These are phyloP conservation scores for Silvanus unidentatus DNA, from an alignment of 2,888 invertebrate species.

Conservation along the genomic window DNA sequence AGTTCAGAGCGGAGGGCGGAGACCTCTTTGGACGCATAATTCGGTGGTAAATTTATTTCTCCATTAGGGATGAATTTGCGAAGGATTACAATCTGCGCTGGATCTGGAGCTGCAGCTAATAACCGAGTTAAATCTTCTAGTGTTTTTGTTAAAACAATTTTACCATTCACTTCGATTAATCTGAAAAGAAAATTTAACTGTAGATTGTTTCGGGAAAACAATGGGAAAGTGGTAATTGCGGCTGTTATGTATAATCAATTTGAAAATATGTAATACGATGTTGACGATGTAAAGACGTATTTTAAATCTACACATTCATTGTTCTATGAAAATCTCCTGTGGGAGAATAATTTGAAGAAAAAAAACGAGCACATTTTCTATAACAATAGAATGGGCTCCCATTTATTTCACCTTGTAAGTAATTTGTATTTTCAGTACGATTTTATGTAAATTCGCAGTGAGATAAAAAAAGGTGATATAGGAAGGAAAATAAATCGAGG, in stretches of 20 bases:
- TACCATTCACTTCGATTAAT: constrained; percentile 77
- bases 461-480: too few species aligned
- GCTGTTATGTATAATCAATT: neutral
- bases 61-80: constrained; percentile 36
- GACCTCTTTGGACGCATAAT: constrained; percentile 45
- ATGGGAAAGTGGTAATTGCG: neutral
- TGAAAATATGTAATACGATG: too few species aligned
- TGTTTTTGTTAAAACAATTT: constrained; percentile 61
- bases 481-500: too few species aligned
- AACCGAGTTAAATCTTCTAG: constrained; percentile 68
- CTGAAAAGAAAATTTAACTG: constrained; percentile 43
- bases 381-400: too few species aligned
- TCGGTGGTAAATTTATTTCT: constrained; percentile 4
- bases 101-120: constrained; percentile 55
- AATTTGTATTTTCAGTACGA: too few species aligned
- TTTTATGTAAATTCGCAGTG: too few species aligned
- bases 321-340: too few species aligned
- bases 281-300: too few species aligned
- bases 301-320: too few species aligned
- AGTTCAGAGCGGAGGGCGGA: constrained; percentile 54
- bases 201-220: neutral
- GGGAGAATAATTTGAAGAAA: too few species aligned
- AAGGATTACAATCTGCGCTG: constrained; percentile 61
- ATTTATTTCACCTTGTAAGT: too few species aligned
- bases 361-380: too few species aligned